These are phyloP conservation scores for Macropus fuliginosus DNA, from an alignment of 2,797 vertebrate genomes.

Conservation along the genomic window DNA sequence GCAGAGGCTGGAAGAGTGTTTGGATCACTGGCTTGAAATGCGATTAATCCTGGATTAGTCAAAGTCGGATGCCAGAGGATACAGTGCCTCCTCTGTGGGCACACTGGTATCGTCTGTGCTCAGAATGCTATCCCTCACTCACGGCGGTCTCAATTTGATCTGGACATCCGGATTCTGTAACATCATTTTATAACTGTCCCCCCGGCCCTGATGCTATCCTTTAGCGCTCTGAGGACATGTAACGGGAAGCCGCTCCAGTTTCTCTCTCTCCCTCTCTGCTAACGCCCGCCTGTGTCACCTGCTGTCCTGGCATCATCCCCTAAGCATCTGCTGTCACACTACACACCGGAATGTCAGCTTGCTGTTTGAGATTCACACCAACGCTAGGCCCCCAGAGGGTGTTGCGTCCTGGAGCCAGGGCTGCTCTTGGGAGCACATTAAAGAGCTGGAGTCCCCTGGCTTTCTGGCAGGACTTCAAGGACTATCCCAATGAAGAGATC, in stretches of 20 bases:
- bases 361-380: constrained; percentile 87
- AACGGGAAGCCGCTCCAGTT: constrained; percentile 84
- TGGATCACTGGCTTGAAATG: constrained; percentile 78
- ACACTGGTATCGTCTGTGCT: constrained; percentile 77
- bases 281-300: constrained; percentile 87
- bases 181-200: constrained; percentile 86
- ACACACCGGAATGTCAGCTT: constrained; percentile 86
- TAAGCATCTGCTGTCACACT: constrained; percentile 87
- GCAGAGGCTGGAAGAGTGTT: constrained; percentile 70
- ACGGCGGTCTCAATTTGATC: constrained; percentile 84
- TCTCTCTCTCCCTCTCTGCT: constrained; percentile 83
- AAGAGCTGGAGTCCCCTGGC: constrained; percentile 85
- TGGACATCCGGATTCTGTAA: constrained; percentile 88
- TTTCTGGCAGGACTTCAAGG: constrained; percentile 89
- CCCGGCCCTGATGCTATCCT: constrained; percentile 86
- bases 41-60: constrained; percentile 83
- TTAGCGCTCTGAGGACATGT: constrained; percentile 88
- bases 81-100: constrained; percentile 70
- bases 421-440: constrained; percentile 87
- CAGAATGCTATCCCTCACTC: constrained; percentile 81
- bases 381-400: constrained; percentile 84
- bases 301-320: constrained; percentile 87
- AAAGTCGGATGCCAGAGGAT: constrained; percentile 82
- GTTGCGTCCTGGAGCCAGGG: constrained; percentile 83
- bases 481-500: constrained; percentile 84